These are phyloP conservation scores for Peromyscus californicus DNA, from an alignment of 2,113 vertebrate species.

Conservation along the genomic window DNA sequence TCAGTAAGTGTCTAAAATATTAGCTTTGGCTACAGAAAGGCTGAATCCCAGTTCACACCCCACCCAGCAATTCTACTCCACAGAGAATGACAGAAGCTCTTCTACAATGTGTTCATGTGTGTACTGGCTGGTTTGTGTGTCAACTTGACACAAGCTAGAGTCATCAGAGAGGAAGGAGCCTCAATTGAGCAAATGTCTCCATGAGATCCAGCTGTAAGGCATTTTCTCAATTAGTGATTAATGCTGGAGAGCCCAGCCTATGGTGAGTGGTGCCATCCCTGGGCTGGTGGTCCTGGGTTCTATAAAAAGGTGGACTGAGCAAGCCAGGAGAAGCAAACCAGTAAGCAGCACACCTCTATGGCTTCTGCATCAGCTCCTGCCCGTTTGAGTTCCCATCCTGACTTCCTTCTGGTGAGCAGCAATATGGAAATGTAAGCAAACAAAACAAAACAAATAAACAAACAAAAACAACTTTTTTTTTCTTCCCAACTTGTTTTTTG, in stretches of 20 bases:
- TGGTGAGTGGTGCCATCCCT: background rate
- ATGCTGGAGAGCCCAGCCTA: background rate
- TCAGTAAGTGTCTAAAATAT: background rate
- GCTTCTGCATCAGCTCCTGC: background rate
- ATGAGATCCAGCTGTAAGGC: background rate
- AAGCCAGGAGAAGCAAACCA: background rate
- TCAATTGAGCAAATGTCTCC: background rate
- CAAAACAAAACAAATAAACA: background rate
- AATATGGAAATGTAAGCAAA: background rate
- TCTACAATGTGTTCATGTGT: background rate
- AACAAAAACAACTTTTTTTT: too few species aligned
- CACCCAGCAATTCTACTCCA: background rate
- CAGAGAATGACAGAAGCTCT: background rate
- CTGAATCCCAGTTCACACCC: background rate
- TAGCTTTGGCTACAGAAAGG: background rate
- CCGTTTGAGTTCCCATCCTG: background rate
- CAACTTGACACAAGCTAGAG: background rate
- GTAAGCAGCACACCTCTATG: background rate
- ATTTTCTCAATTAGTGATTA: background rate
- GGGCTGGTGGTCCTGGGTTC: background rate
- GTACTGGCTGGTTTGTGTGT: background rate
- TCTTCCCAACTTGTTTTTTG: too few species aligned
- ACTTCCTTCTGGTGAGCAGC: background rate
- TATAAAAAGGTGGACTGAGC: background rate
- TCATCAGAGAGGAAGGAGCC: background rate